Conservation (phyloP, 2,888 invertebrate genomes). For the Ophion slaviceki region DNA sequence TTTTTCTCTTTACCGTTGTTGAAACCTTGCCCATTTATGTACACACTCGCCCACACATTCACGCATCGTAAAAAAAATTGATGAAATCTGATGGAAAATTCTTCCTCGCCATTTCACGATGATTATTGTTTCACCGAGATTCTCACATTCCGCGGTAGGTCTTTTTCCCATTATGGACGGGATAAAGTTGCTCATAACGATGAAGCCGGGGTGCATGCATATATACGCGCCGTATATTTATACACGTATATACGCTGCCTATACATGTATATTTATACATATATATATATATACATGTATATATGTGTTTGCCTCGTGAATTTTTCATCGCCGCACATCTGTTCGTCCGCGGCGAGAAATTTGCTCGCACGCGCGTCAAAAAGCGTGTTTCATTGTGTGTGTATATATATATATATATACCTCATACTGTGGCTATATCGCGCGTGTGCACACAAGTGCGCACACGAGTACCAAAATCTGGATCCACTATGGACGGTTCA, state of each 20-base stretch:
- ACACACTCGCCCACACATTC: not conserved
- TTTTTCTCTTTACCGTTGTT: conserved; percentile 49
- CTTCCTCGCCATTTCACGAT: not conserved
- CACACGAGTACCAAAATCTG: not conserved
- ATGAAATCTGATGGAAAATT: conserved; percentile 34
- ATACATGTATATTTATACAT: not conserved
- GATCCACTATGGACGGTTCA: not conserved
- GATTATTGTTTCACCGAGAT: conserved; percentile 29
- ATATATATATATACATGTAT: not conserved
- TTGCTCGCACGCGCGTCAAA: conserved; percentile 7
- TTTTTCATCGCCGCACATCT: conserved; percentile 29
- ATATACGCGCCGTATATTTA: not conserved
- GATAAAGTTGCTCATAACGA: not conserved
- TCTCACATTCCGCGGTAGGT: conserved; percentile 6
- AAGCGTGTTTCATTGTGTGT: not conserved
- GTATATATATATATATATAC: no score
- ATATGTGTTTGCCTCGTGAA: conserved; percentile 26
- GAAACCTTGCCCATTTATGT: conserved; percentile 43
- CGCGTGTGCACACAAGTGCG: not conserved
- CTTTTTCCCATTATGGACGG: not conserved
- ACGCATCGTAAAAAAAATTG: not conserved
- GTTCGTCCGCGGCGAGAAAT: conserved; percentile 9
- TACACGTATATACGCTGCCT: not conserved
- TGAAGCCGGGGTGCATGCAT: not conserved
- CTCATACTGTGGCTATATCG: not conserved